Conservation (phyloP, 2,797 vertebrate species). For the Sphaeramia orbicularis region DNA sequence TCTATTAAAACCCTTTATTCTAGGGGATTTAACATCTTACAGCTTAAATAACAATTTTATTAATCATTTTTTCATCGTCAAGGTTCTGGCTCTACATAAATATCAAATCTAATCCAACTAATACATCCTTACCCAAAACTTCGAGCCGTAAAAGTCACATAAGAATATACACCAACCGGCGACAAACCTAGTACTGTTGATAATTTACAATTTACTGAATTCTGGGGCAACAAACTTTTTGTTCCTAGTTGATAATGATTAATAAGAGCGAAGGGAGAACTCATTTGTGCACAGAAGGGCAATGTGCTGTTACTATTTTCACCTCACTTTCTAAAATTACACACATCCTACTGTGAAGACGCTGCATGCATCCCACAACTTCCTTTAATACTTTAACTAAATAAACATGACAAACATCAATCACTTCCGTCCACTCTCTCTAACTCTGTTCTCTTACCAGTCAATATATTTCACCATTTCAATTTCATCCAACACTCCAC, state of each 20-base stretch:
- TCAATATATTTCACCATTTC: conserved; percentile 68
- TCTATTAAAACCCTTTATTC: background rate
- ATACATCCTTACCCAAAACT: conserved; percentile 18
- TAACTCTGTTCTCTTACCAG: conserved; percentile 41
- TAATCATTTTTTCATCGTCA: background rate
- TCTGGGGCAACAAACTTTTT: background rate
- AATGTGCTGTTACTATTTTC: background rate
- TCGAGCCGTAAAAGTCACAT: background rate
- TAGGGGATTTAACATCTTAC: background rate
- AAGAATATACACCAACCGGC: background rate
- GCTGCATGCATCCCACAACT: background rate
- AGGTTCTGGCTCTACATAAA: background rate
- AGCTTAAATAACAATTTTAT: conserved; percentile 1
- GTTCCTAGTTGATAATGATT: background rate
- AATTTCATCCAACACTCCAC: conserved; percentile 57
- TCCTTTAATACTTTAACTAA: conserved; percentile 31
- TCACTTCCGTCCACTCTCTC: conserved; percentile 54
- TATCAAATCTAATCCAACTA: background rate
- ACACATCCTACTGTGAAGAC: background rate
- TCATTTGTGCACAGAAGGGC: background rate
- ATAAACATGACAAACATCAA: conserved; percentile 23
- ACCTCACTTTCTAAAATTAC: background rate
- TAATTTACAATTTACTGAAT: background rate
- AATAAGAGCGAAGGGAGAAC: background rate
- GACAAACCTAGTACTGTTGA: background rate